Evolutionary conservation across 2,113 vertebrate genomes (phyloP), one percentile per base, ranked within the genome.

Genomic region (Coptodon bakossiorum): DNA sequence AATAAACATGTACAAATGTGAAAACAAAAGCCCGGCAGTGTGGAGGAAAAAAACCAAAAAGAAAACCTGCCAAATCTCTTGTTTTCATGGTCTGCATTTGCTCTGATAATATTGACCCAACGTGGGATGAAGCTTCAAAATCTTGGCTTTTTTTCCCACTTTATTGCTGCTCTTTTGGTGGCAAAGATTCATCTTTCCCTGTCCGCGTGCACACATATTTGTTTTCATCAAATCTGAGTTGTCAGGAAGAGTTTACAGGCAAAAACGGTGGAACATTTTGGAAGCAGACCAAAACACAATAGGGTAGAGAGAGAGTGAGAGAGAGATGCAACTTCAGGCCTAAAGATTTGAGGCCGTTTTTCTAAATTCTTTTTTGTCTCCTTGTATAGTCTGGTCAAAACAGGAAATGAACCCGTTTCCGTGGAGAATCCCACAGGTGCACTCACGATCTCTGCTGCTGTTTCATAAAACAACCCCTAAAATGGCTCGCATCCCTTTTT

Each of bases 61-160:
- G 7, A 16, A 43, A 73, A 40, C 66, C 63, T 81, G 83, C 71
- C 34, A 63, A n/a, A 53, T 80, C n/a, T 83, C 31, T 86, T 83
- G 84, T 91, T 91, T 88, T 88, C 27, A 45, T 48, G 22, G 45
- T n/a, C 73, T 78, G 78, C 36, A n/a, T 85, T 86, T 86, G 27
- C 43, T 81, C 34, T 45, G 83, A 83, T 81, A 56, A 50, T 68
- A 56, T 68, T 54, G 68, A 53, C 59, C 71, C 40, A 76, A 71
- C 31, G 22, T 17, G 6, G 27, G 27, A 38, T 73, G 88, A 80
- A 36, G 22, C 17, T 52, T 52, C 27, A 78, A 52, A 78, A 78
- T 78, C 73, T 78, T 78, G 45, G 16, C 27, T 31, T 78, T 80
- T 4, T 16, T 8, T 3, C 38, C 16, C 8, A 12, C 8, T 54